phyloP scores from a whole-genome alignment of 2,113 vertebrate genomes.

The Hoplias malabaricus region DNA sequence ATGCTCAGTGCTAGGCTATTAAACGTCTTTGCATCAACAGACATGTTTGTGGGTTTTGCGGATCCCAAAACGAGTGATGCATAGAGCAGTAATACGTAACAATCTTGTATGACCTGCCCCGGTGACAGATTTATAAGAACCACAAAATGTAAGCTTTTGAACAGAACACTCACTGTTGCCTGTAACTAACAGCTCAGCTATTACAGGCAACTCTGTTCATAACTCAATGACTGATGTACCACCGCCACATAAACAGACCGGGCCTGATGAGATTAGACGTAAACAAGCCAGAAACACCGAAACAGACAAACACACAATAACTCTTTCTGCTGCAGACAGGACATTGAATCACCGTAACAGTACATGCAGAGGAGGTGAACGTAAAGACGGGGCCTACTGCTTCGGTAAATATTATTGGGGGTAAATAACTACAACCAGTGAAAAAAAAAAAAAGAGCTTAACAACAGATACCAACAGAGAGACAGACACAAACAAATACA shows the following conservation, averaged over 20 bases:
- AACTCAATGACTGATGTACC: background rate
- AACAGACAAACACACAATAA: background rate
- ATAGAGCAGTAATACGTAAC: background rate
- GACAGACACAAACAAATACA: conserved; percentile 6
- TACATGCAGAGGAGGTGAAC: background rate
- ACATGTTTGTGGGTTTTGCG: background rate
- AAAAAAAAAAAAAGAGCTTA: background rate
- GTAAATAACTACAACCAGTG: conserved; percentile 29
- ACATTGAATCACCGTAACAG: background rate
- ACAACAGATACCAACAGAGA: background rate
- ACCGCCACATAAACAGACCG: background rate
- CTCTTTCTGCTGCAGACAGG: background rate
- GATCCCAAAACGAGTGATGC: background rate
- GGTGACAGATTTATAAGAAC: background rate
- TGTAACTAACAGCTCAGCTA: background rate
- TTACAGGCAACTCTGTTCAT: background rate
- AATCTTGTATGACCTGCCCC: background rate
- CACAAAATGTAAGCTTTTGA: background rate
- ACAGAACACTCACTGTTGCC: background rate
- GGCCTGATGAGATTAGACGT: background rate
- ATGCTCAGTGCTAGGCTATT: too few species aligned
- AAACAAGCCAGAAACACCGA: background rate
- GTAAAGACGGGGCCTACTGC: background rate
- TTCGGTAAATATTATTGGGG: conserved; percentile 13
- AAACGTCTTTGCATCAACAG: too few species aligned